Evolutionary conservation across 37 sponge, comb jelly and placozoan genomes (phyloP), one percentile per base, ranked within the genome.

Genomic region (Oscarella lobularis): DNA sequence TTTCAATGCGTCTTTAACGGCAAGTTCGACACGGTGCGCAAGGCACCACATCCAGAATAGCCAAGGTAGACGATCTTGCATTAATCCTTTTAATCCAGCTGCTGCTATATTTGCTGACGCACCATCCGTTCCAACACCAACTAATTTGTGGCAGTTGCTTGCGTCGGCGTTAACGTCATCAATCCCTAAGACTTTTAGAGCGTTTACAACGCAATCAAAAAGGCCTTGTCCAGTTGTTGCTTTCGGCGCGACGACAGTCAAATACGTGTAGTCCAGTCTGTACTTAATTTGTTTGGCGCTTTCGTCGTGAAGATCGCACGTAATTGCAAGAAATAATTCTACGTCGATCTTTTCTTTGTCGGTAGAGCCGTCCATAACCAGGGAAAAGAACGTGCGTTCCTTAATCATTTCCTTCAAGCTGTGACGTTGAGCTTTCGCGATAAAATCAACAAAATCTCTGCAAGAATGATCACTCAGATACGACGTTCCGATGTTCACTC

Each of bases 31-130:
- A 68, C 71, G 6, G 71, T 68, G 71, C 30, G 87, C 89, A 33
- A 89, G 35, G 75, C 86, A 89, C 86, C 83, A 89, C 87, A 76
- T 85, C 86, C 86, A 89, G 66, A 85, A 89, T 3, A 89, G 48
- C 86, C 89, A 89, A 2, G 6, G 60, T 70, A 85, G 35, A 29
- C 67, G 9, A 67, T 36, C 39, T 70, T 88, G 80, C 32, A 89
- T 74, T 69, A 89, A 38, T 31, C 86, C 86, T 76, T 85, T 85
- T 33, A 85, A 78, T 3, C 85, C 60, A 48, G 60, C 60, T 9
- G 60, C 60, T 48, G 60, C 60, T 27, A 48, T 48, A 48, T 48
- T 48, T 39, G 38, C 3, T 27, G 41, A 76, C n/a, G 87, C 87
- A 48, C 89, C 85, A 78, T 88, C 82, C 36, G 85, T 84, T 20